Conservation (phyloP, 2,888 invertebrate genomes). For the Tenodera sinensis region DNA sequence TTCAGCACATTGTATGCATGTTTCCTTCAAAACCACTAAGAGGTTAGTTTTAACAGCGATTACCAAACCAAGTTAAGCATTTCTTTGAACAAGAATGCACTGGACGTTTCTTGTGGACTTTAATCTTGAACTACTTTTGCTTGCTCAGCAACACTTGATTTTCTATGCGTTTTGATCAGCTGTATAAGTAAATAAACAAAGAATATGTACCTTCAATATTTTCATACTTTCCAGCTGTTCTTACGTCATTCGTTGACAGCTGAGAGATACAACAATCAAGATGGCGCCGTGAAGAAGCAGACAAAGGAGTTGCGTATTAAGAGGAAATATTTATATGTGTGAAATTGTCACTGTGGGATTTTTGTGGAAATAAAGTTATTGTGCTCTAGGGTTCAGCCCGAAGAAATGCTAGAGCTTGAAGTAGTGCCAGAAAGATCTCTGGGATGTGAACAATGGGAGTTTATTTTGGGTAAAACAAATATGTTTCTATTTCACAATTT, state of each 20-base stretch:
- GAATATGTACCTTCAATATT: conserved; percentile 1
- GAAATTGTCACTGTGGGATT: conserved; percentile 29
- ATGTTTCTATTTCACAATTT: conserved; percentile 27
- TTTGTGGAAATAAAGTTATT: conserved; percentile 32
- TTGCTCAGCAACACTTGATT: too few relatives aligned
- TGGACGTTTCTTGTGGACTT: too few relatives aligned
- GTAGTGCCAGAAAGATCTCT: conserved; percentile 92
- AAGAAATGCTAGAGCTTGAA: conserved; percentile 89
- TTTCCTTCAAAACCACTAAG: too few relatives aligned
- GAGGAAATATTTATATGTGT: conserved; percentile 19
- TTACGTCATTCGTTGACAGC: conserved; percentile 35
- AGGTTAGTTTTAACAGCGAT: too few relatives aligned
- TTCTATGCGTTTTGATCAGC: not conserved
- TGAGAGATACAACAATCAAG: conserved; percentile 44
- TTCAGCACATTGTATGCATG: too few relatives aligned
- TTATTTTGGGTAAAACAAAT: conserved; percentile 78
- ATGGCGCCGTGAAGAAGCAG: conserved; percentile 41
- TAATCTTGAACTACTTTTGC: too few relatives aligned
- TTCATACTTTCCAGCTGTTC: conserved; percentile 33
- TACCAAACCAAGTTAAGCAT: too few relatives aligned
- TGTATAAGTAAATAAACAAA: conserved; percentile 18
- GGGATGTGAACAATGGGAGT: conserved; percentile 97
- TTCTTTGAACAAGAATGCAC: too few relatives aligned
- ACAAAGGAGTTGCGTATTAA: conserved; percentile 44
- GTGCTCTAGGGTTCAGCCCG: conserved; percentile 36